Evolutionary conservation across 2,888 invertebrate species (phyloP), one percentile per base, ranked within the genome.

Genomic region (Petrolisthes cinctipes): DNA sequence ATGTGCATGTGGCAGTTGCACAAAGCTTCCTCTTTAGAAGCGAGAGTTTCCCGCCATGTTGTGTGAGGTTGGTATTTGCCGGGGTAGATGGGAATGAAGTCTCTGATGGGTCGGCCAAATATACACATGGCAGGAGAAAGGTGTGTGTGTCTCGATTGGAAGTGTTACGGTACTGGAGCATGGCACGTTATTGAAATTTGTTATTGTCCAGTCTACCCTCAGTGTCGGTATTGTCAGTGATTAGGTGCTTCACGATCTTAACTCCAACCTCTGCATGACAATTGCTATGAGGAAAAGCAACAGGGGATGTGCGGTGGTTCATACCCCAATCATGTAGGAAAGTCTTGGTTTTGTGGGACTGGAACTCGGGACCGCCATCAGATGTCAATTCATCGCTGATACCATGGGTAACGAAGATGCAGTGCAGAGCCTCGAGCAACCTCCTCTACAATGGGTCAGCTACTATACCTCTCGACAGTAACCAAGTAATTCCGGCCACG

Each of bases 111-210:
- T n/a, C 75, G 82, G n/a, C 86, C n/a, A n/a, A n/a, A n/a, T n/a
- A n/a, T n/a, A n/a, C n/a, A n/a, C n/a, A n/a, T n/a, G n/a, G n/a
- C n/a, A 86, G 23, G 83, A 89, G 51, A 89, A 68, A 89, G 6
- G 78, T 2, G 37, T 79, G 56, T 54, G 80, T 89, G 73, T 89
- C 86, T 7, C 68, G 20, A 78, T 85, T 82, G 82, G 86, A 86
- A 2, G 86, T 86, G 73, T 89, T 89, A 3, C 86, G 68, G 73
- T 78, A 89, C 61, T 89, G 86, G 5, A 89, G 79, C 3, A 89
- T 76, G 78, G 88, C 85, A n/a, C n/a, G n/a, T 81, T 66, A 14
- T 83, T 78, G 61, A 86, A 82, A 11, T 17, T 61, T 5, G 86
- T 79, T 14, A 78, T 54, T 89, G 82, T 86, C 78, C 68, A 89